Evolutionary conservation across 2,113 vertebrate genomes (phyloP), one percentile per base, ranked within the genome.

Genomic region (Peromyscus maniculatus): DNA sequence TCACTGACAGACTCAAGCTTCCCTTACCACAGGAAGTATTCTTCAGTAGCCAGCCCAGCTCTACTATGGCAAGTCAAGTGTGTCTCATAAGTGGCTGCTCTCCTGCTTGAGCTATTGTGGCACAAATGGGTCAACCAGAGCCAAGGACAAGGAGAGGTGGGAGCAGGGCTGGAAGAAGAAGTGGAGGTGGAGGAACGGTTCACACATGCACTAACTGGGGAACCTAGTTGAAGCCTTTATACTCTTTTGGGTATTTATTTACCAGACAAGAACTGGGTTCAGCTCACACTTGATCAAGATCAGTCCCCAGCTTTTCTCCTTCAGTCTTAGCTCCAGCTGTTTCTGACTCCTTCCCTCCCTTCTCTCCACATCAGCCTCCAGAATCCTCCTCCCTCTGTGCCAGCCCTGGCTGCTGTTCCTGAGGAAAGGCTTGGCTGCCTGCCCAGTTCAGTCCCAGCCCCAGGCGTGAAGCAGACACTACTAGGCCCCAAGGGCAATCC

Each of bases 261-360:
- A 89, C 69, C 75, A 74, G 87, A 69, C 21, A 92, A 33, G 46
- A 83, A 77, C 46, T 33, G 72, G 72, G 66, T 90, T 95, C 21
- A 78, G 83, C 31, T 72, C 80, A 88, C 15, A 28, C 26, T 94
- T 57, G 77, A 77, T n/a, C 52, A 86, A 72, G 39, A 86, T 91
- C 59, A 88, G 75, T 82, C 66, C 94, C 67, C n/a, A 92, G 88
- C 22, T 78, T 78, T 84, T 84, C 89, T 90, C 64, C 43, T 84
- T 75, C 80, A 92, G 3, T 15, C 72, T 97, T 55, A 5, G 80
- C 22, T 69, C 84, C 71, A 77, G 84, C 7, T 22, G 87, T 12
- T 87, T n/a, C 36, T 87, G 66, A 77, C 31, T 72, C 80, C 31
- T 71, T 66, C 66, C n/a, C 87, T 59, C 36, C 36, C 67, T 39